Base-by-base conservation (phyloP, 1,140 invertebrate genomes). In the Carposina sasakii region DNA sequence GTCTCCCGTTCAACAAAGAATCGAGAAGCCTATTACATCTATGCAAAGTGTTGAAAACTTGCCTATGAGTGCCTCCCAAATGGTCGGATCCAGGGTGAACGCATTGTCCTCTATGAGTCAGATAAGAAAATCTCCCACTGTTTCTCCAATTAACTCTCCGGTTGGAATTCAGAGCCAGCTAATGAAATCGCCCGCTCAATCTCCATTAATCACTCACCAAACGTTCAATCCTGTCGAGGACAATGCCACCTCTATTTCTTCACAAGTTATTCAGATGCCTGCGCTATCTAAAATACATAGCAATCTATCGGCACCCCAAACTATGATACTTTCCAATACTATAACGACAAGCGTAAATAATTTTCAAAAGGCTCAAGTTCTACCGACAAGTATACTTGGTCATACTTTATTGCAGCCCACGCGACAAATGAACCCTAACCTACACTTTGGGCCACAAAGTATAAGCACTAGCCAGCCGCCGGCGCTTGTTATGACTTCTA, bases 211-310 rank as follows among this genome's bases (percentile, higher is more conserved):
- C 13, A 43, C 65, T 16, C 75, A 34, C 8, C 36, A 75, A 57
- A 23, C 65, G 21, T 77, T 63, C 48, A 66, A 56, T 21, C 51
- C 42, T 22, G 56, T 52, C 42, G 77, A 81, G 46, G 77, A 84
- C 9, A 61, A 50, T 47, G 33, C 62, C 15, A 70, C 64, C 4
- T 63, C 76, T 2, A 62, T 71, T 3, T 53, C 73, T 20, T 77
- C 77, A 33, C 85, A 85, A 69, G 72, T 84, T 31, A 78, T 86
- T 36, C 83, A 86, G 73, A 85, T 85, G 83, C 85, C 85, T 43
- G 81, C 83, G 16, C 58, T 86, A 10, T 84, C 85, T 12, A 85
- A 85, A 71, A 85, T 86, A 42, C 79, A 85, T 49, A 77, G 63
- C 46, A 63, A 67, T 23, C 67, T 69, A 4, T 48, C 54, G 15